Evolutionary conservation across 1,140 invertebrate species (phyloP), one percentile per base, ranked within the genome.

Genomic region (Ceratoteleas bidentatus): DNA sequence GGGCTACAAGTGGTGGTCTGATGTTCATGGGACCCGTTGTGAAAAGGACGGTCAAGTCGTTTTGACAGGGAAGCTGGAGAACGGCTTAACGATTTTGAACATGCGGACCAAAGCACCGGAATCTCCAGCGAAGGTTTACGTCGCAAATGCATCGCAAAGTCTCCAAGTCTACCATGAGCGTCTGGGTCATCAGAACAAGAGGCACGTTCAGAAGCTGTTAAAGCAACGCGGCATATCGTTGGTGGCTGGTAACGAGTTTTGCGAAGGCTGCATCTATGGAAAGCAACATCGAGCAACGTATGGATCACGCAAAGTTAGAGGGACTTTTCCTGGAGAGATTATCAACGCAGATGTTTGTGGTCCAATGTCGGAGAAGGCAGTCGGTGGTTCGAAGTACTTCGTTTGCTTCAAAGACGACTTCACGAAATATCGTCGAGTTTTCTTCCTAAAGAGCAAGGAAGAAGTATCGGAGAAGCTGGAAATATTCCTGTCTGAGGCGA

Each of bases 401-500:
- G 53, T 88, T 0, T 43, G 77, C 24, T 79, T 88, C 33, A 86
- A 87, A 43, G 88, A 89, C 64, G 85, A 89, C 49, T 82, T 52
- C 10, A 73, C 75, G 45, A 66, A 79, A 13, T 53, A 76, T 56
- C 13, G 70, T 72, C 36, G 57, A 81, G n/a, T 86, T n/a, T 72
- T 76, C 33, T 85, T 87, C 60, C 6, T 88, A 6, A 66, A 83
- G 47, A 0, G 76, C 6, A 88, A 91, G 66, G 64, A 53, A 53
- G 85, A 91, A 64, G 82, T 84, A 0, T 10, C 15, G 38, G 58
- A 69, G 34, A 24, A 16, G 15, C n/a, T 75, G 7, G 16, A 75
- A 36, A 14, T n/a, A 0, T 81, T 81, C 65, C 38, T 69, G 5
- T 32, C 33, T 6, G 60, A 70, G 60, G 65, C 38, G 38, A 14